A percentile compares a stretch with the other conserved stretches of the same genome.
Evolutionary conservation across 2,113 vertebrate genomes (phyloP).

Genomic region (Piaya cayana): DNA sequence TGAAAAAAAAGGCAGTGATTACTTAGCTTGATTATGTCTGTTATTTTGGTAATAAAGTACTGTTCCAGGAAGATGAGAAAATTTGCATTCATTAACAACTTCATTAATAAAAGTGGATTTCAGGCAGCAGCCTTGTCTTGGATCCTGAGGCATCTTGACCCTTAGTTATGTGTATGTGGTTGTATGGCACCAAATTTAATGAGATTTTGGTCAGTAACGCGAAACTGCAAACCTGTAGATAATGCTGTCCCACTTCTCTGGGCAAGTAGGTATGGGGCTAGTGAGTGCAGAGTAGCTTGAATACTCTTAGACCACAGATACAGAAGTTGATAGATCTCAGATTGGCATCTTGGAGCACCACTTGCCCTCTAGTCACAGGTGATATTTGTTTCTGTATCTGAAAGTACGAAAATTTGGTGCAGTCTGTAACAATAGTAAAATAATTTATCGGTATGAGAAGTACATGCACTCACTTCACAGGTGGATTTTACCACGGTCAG

Average conservation of each 20-base stretch:
- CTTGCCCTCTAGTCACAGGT: background rate
- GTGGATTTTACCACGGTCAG: background rate
- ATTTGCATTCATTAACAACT: background rate
- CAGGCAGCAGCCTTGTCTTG: background rate
- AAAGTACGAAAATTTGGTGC: background rate
- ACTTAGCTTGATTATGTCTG: background rate
- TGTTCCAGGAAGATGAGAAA: background rate
- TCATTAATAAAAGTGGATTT: background rate
- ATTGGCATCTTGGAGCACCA: background rate
- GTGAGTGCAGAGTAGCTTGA: background rate
- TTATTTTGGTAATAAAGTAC: background rate
- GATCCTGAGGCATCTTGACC: background rate
- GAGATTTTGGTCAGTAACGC: background rate
- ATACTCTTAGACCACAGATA: background rate
- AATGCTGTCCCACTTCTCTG: background rate
- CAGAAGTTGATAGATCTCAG: background rate
- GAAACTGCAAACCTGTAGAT: background rate
- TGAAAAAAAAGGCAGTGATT: background rate
- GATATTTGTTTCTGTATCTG: background rate
- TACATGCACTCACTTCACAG: background rate
- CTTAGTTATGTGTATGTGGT: background rate
- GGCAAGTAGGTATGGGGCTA: background rate
- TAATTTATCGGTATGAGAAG: background rate
- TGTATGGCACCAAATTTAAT: background rate
- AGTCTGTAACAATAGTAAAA: background rate